Percentiles rank a stretch among this genome's conserved stretches.
These are phyloP conservation scores for Nemopilema nomurai DNA, from an alignment of 30 jellyfish, hydroid and myxozoan species.

Conservation along the genomic window DNA sequence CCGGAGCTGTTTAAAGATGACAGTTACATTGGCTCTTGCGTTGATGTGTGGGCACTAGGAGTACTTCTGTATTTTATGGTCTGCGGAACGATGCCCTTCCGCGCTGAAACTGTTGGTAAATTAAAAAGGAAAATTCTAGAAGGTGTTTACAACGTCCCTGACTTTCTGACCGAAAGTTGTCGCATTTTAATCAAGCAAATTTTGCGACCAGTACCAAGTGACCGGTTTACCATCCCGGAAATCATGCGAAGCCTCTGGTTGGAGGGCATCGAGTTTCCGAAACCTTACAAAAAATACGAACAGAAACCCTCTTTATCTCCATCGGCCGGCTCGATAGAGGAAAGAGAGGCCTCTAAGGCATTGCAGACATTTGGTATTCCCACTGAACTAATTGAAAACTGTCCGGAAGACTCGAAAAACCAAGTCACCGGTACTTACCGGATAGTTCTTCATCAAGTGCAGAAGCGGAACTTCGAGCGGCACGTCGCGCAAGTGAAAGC, in stretches of 20 bases:
- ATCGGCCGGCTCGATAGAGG: constrained; percentile 64
- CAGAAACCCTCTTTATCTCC: constrained; percentile 53
- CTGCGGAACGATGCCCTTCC: constrained; percentile 92
- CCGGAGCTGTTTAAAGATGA: constrained; percentile 97
- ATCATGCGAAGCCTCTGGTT: constrained; percentile 86
- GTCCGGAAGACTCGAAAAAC: constrained; percentile 65
- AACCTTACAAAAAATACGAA: constrained; percentile 53
- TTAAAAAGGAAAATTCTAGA: constrained; percentile 80
- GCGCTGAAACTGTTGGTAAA: constrained; percentile 97
- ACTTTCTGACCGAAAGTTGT: constrained; percentile 80
- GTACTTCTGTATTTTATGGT: constrained; percentile 91
- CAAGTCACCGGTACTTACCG: constrained; percentile 89
- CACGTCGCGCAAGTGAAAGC: constrained; percentile 66
- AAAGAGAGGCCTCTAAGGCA: constrained; percentile 66
- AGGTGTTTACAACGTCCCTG: constrained; percentile 84
- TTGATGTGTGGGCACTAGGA: constrained; percentile 96
- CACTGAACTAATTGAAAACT: constrained; percentile 48
- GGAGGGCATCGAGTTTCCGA: constrained; percentile 85
- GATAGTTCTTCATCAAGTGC: constrained; percentile 82
- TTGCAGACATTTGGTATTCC: constrained; percentile 74
- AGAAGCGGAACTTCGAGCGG: constrained; percentile 66
- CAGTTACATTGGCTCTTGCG: constrained; percentile 82
- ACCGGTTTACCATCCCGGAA: constrained; percentile 80
- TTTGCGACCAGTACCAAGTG: constrained; percentile 82
- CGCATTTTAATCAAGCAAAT: constrained; percentile 71